Evolutionary conservation across 2,888 invertebrate species (phyloP), one percentile per base, ranked within the genome.

Genomic region (Reticulitermes lucifugus): DNA sequence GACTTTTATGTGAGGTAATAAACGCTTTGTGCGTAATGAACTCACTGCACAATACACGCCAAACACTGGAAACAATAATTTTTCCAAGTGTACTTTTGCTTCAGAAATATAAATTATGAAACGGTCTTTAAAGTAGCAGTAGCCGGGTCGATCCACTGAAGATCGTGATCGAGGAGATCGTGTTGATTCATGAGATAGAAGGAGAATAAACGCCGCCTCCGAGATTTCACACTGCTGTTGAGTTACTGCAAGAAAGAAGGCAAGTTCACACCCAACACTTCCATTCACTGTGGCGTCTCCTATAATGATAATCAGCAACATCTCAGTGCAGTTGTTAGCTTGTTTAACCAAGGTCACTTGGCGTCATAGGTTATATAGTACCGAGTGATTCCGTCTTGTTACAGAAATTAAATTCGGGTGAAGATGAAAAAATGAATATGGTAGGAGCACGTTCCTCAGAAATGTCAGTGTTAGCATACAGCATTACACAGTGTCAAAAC

Each of bases 21-120:
- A 65, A 65, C n/a, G n/a, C 25, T n/a, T 2, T 65, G 7, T 65
- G 25, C 21, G 9, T 25, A 65, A 65, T 12, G 25, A 65, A 25
- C 65, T 65, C n/a, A 65, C 25, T 25, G 0, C 65, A 65, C 65
- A n/a, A 7, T 25, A n/a, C 65, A n/a, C 12, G 25, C 12, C 65
- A 25, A 65, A n/a, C 25, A n/a, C 25, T n/a, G 65, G n/a, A 65
- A 65, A 65, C 65, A 65, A 65, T 65, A 25, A 60, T n/a, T 65
- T 25, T 25, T 12, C 7, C 7, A 65, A 10, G 65, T 65, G 65
- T 65, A n/a, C 25, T 65, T 65, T 65, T 65, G n/a, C 12, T 9
- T n/a, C n/a, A 25, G 65, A 65, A 65, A 65, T 65, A 65, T 65
- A 65, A 65, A 65, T 65, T 65, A 65, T 65, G 25, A 65, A 65